phyloP scores from a whole-genome alignment of 2,888 invertebrate genomes.

The Nezara viridula region DNA sequence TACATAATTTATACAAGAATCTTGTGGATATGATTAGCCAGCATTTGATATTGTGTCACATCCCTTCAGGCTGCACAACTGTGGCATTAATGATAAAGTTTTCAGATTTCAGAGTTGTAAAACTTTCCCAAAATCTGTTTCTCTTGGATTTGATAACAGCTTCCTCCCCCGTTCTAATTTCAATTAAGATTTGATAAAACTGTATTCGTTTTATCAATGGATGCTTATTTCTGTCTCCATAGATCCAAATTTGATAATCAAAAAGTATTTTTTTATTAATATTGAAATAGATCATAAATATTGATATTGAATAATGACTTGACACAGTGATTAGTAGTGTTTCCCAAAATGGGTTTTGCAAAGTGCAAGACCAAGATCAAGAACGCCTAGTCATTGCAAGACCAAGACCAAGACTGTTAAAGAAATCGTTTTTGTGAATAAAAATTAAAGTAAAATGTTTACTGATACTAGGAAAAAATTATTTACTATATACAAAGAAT shows the following conservation, averaged over 20 bases:
- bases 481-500: too few species aligned
- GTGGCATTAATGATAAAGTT: background rate
- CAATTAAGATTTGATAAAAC: background rate
- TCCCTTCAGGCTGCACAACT: background rate
- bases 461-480: too few species aligned
- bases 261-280: too few species aligned
- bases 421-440: too few species aligned
- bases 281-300: too few species aligned
- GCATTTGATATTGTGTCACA: background rate
- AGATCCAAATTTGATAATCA: background rate
- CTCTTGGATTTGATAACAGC: background rate
- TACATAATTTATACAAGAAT: slow-evolving; percentile 26
- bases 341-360: too few species aligned
- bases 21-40: background rate
- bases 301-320: too few species aligned
- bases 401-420: too few species aligned
- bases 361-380: too few species aligned
- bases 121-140: background rate
- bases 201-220: background rate
- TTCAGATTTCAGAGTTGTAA: background rate
- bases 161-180: background rate
- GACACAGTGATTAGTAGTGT: too few species aligned
- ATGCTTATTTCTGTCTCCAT: background rate
- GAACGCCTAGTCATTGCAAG: too few species aligned
- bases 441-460: too few species aligned